Percentiles rank a stretch among this genome's conserved stretches.
Conservation (phyloP, 2,888 invertebrate species). For the Pyrocoelia pectoralis region DNA sequence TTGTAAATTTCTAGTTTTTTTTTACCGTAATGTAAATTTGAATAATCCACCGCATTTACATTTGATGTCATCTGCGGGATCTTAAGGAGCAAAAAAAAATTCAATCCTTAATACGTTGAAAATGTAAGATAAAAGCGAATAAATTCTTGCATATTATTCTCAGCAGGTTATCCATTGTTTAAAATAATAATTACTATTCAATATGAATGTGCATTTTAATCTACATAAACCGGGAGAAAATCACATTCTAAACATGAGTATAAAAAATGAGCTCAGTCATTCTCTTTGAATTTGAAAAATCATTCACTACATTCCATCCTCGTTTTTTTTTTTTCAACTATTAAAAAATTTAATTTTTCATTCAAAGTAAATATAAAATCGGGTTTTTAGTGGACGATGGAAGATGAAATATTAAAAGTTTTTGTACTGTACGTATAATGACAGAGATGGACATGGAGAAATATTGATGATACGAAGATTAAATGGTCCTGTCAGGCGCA, state of each 20-base stretch:
- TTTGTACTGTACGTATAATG: conserved; percentile 35
- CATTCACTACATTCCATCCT: conserved; percentile 47
- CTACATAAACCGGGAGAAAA: conserved; percentile 22
- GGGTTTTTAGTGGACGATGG: conserved; percentile 28
- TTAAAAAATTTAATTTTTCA: conserved; percentile 34
- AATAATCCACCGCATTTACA: conserved; percentile 42
- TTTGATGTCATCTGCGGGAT: conserved; percentile 40
- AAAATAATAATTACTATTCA: conserved; percentile 59
- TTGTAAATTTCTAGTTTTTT: conserved; percentile 17
- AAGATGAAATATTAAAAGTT: conserved; percentile 38
- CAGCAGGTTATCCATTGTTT: conserved; percentile 60
- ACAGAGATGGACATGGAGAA: conserved; percentile 30
- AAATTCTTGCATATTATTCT: conserved; percentile 50
- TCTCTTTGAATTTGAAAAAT: conserved; percentile 61
- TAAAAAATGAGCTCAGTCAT: conserved; percentile 61
- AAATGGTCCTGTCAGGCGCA: conserved; percentile 29
- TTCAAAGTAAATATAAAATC: conserved; percentile 34
- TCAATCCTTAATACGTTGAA: conserved; percentile 44
- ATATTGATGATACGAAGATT: conserved; percentile 38
- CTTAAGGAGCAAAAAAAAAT: conserved; percentile 43
- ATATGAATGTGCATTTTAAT: conserved; percentile 47
- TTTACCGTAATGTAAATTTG: conserved; percentile 46
- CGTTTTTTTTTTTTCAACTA: neutral
- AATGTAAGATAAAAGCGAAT: conserved; percentile 31
- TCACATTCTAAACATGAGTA: conserved; percentile 50